phyloP scores from a whole-genome alignment of 2,888 invertebrate genomes.

The Lordiphosa andalusiaca region DNA sequence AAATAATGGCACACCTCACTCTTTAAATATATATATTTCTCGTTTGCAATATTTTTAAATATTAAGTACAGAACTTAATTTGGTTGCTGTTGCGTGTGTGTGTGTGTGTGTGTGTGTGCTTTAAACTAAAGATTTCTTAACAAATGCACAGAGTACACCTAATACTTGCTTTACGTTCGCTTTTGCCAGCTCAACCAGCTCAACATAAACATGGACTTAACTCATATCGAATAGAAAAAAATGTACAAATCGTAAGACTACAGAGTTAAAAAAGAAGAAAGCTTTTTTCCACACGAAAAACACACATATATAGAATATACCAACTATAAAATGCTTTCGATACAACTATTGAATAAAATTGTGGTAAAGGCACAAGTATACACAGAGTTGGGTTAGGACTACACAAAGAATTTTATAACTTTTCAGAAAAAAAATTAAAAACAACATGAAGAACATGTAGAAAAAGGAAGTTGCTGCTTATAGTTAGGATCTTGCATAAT shows the following conservation, averaged over 20 bases:
- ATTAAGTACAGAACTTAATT: conserved; percentile 56
- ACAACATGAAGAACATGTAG: conserved; percentile 5
- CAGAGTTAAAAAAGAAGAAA: conserved; percentile 27
- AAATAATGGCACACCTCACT: conserved; percentile 50
- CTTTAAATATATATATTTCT: conserved; percentile 5
- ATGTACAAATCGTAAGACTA: conserved; percentile 35
- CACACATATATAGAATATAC: conserved; percentile 5
- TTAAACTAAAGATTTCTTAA: conserved; percentile 31
- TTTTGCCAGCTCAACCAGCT: conserved; percentile 44
- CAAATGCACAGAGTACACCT: conserved; percentile 71
- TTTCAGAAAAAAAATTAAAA: too few species aligned
- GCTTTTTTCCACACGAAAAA: conserved; percentile 13
- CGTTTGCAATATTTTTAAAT: conserved; percentile 4
- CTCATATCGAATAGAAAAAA: conserved; percentile 41
- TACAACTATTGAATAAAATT: conserved; percentile 6
- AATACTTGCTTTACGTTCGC: conserved; percentile 46
- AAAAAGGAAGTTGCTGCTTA: neutral
- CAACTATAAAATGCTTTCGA: conserved; percentile 20
- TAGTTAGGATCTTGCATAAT: conserved; percentile 33
- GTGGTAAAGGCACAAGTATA: conserved; percentile 30
- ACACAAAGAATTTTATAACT: conserved; percentile 4
- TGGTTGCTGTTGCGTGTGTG: conserved; percentile 14
- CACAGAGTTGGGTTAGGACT: conserved; percentile 20
- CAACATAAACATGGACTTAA: conserved; percentile 38
- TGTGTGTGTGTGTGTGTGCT: conserved; percentile 53